Evolutionary conservation across 2,888 invertebrate genomes (phyloP), one percentile per base, ranked within the genome.

Genomic region (Gnatocerus cornutus): DNA sequence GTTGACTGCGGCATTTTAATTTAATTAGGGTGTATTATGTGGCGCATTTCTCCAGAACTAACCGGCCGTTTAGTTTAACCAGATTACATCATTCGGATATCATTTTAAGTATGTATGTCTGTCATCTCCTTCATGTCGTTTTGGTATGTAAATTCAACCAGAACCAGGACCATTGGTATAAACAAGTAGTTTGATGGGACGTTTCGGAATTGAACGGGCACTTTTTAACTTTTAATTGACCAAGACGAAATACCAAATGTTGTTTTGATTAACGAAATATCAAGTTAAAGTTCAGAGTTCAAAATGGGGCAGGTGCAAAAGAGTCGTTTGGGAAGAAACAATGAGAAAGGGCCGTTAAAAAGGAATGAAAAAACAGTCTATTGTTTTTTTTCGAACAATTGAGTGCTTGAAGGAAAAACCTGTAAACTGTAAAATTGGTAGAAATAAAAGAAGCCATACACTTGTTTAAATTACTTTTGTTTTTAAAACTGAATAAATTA

Each of bases 1-100:
- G 79, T 79, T 77, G 80, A 80, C 81, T 82, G 81, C 80, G 82
- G 83, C 78, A 83, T 83, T 83, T 83, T 83, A 83, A 83, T 83
- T 83, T 83, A 83, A 83, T 83, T 83, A 83, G 81, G 81, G 78
- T 75, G 72, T 79, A 80, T 80, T 81, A 80, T 80, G 73, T 74
- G 78, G 73, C 76, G 77, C 75, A 78, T 78, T 78, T 78, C 77
- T 79, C 72, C 68, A 76, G 73, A 77, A 77, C 78, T 73, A 78
- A 76, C 75, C 77, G 72, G 76, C 73, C 80, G 76, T 78, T 81
- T 77, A 79, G 77, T 76, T 76, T 64, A 64, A 72, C 72, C 75
- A 74, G 79, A 80, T 79, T 78, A 73, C 70, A 77, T 76, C 75
- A 77, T 72, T 74, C 71, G 75, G 70, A 74, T 77, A 76, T 77